Evolutionary conservation across 2,797 vertebrate species (phyloP).

Genomic region (Rhabdomys pumilio): DNA sequence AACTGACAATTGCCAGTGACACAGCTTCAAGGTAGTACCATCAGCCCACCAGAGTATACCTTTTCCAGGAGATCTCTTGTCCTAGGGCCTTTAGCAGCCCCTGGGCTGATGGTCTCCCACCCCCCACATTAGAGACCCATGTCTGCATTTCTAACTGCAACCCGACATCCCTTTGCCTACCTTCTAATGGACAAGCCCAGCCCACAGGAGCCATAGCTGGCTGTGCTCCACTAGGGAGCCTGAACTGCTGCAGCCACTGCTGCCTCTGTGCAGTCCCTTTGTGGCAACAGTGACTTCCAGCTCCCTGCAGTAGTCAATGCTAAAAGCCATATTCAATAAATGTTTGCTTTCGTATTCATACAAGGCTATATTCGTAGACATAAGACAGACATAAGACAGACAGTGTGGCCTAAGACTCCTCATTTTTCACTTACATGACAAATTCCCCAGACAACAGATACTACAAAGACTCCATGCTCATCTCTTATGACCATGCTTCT

Average conservation of each 20-base stretch:
- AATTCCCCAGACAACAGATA: not conserved
- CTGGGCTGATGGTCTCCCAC: not conserved
- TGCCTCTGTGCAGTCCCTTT: not conserved
- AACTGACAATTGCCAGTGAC: no score
- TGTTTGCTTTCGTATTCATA: accelerated
- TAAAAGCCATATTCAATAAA: not conserved
- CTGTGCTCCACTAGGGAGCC: not conserved
- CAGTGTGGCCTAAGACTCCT: not conserved
- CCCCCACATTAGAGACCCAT: not conserved
- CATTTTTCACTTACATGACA: not conserved
- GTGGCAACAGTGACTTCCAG: not conserved
- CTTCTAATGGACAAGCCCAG: not conserved
- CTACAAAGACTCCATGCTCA: not conserved
- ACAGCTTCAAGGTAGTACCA: not conserved
- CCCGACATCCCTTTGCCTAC: not conserved
- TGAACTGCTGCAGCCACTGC: not conserved
- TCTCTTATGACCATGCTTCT: not conserved
- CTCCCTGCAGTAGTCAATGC: not conserved
- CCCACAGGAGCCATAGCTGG: accelerated
- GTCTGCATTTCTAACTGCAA: not conserved
- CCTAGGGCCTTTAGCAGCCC: not conserved
- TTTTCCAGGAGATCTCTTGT: not conserved
- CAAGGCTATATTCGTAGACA: accelerated
- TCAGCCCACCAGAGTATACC: not conserved
- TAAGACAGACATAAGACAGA: no score